Evolutionary conservation across 2,797 vertebrate genomes (phyloP).

Genomic region (Rhynchonycteris naso): DNA sequence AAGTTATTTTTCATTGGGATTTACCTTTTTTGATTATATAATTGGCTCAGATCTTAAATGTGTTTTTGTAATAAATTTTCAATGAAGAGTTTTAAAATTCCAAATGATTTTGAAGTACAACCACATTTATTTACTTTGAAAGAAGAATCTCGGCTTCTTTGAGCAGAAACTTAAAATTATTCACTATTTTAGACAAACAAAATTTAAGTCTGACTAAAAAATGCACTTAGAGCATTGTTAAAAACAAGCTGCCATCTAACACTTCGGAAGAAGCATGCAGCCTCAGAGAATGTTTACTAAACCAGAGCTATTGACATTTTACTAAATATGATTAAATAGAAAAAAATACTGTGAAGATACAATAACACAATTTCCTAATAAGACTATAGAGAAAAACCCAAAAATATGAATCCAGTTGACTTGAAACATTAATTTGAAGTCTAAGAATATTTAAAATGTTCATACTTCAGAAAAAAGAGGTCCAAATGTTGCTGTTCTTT

Average conservation of each 20-base stretch:
- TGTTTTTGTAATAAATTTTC: not conserved
- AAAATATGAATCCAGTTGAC: not conserved
- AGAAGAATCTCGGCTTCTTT: not conserved
- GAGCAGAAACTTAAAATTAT: not conserved
- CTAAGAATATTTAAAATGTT: not conserved
- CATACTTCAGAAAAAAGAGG: not conserved
- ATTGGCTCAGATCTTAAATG: not conserved
- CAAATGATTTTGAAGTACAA: not conserved
- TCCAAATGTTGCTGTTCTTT: not conserved
- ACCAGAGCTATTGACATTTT: not conserved
- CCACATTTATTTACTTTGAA: not conserved
- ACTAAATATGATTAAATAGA: not conserved
- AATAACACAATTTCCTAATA: not conserved
- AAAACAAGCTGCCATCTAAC: not conserved
- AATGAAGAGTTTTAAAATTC: not conserved
- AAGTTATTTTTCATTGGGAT: not conserved
- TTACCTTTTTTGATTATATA: not conserved
- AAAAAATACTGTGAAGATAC: not conserved
- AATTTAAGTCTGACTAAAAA: not conserved
- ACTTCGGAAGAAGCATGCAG: not conserved
- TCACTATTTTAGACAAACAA: not conserved
- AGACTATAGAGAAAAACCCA: not conserved
- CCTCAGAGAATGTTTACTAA: not conserved
- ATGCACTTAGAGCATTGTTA: not conserved
- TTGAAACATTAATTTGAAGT: not conserved